Conservation (phyloP, 2,888 invertebrate species). For the Andricus quercusramuli region DNA sequence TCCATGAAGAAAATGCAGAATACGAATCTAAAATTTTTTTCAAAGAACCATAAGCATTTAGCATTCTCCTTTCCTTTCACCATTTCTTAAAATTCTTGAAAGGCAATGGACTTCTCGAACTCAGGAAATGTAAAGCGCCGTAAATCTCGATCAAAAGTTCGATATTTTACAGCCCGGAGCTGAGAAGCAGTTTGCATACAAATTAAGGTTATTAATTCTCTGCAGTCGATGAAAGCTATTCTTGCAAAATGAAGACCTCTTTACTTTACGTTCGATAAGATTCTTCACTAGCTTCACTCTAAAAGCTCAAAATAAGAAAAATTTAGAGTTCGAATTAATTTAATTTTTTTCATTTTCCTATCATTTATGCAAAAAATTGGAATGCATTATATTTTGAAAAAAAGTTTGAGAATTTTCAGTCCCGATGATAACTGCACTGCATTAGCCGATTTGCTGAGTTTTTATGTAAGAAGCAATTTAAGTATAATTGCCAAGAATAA, state of each 20-base stretch:
- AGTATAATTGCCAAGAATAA: too few relatives aligned
- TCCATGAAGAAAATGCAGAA: background rate
- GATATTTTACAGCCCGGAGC: conserved; percentile 8
- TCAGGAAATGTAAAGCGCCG: conserved; percentile 8
- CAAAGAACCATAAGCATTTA: background rate
- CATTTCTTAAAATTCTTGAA: background rate
- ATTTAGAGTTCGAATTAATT: background rate
- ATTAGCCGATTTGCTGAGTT: too few relatives aligned
- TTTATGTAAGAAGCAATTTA: too few relatives aligned
- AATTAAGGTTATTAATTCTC: conserved; percentile 34
- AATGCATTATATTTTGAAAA: too few relatives aligned
- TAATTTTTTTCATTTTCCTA: fast-evolving
- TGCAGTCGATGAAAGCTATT: conserved; percentile 21
- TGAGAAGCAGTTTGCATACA: conserved; percentile 29
- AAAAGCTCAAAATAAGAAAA: background rate
- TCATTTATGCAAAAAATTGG: background rate
- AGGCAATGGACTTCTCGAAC: background rate
- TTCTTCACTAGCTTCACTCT: background rate
- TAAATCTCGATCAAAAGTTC: conserved; percentile 26
- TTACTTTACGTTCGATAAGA: background rate
- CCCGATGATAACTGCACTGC: too few relatives aligned
- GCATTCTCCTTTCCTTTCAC: background rate
- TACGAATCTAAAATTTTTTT: background rate
- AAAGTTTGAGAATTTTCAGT: too few relatives aligned
- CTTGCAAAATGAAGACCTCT: background rate